These are phyloP conservation scores for Apis dorsata DNA, from an alignment of 1,140 invertebrate genomes.

Conservation along the genomic window DNA sequence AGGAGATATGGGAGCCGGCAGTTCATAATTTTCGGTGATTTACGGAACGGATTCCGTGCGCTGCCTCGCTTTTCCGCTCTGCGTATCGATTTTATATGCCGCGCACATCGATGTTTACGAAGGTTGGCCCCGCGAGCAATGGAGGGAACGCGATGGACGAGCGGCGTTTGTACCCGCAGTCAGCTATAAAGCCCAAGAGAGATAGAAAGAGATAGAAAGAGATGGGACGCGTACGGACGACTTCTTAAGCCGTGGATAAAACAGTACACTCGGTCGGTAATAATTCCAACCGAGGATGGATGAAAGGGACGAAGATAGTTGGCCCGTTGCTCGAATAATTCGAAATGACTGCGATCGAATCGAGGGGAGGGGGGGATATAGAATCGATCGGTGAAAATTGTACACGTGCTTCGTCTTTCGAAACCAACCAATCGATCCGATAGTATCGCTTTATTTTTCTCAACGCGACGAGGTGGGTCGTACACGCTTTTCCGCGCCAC, in stretches of 20 bases:
- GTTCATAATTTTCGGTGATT: conserved; percentile 36
- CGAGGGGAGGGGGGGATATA: too few species aligned
- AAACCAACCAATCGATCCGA: too few species aligned
- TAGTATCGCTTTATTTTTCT: too few species aligned
- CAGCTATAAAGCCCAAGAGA: neutral
- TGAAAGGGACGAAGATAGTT: neutral
- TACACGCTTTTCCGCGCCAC: too few species aligned
- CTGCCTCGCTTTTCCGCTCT: conserved; percentile 12
- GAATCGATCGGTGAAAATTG: too few species aligned
- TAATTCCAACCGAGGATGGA: conserved; percentile 17
- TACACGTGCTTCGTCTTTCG: too few species aligned
- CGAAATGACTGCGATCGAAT: too few species aligned
- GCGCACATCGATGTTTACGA: neutral
- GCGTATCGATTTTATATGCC: conserved; percentile 34
- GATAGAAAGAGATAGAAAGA: conserved; percentile 2
- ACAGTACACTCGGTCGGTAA: conserved; percentile 11
- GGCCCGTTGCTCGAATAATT: too few species aligned
- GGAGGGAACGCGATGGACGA: neutral
- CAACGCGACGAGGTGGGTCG: too few species aligned
- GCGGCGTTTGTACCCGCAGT: too few species aligned
- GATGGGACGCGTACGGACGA: conserved; percentile 18
- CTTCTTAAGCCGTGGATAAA: conserved; percentile 39
- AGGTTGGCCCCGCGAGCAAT: neutral
- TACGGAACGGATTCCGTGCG: conserved; percentile 16
- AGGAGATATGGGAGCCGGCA: neutral